phyloP scores from a whole-genome alignment of 2,888 invertebrate species.

The Branchipolynoe longqiensis region DNA sequence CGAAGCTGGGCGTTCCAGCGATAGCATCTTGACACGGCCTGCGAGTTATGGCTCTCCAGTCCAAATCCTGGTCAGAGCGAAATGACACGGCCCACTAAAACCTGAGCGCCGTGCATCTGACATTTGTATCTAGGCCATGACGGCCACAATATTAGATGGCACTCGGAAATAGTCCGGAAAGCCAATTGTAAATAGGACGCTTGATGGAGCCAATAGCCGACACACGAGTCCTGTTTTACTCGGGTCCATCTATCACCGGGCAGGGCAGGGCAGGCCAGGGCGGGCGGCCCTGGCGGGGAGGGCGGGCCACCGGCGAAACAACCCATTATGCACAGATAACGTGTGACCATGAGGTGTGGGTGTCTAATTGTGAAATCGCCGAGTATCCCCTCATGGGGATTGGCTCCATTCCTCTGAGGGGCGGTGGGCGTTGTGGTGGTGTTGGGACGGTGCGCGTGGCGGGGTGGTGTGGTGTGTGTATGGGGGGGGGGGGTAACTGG shows the following conservation, averaged over 20 bases:
- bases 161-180: constrained; percentile 36
- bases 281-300: neutral
- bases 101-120: neutral
- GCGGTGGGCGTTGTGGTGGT: too few species aligned
- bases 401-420: too few species aligned
- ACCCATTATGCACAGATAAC: constrained; percentile 25
- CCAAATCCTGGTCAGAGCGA: neutral
- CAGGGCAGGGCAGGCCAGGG: neutral
- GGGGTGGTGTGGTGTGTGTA: too few species aligned
- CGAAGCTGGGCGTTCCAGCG: neutral
- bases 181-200: constrained; percentile 30
- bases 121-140: neutral
- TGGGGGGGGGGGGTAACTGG: too few species aligned
- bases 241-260: constrained; percentile 34
- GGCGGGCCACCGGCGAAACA: neutral
- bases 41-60: constrained; percentile 20
- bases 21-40: constrained; percentile 34
- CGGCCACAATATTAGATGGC: constrained; percentile 23
- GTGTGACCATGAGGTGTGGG: neutral
- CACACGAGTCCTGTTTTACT: constrained; percentile 14
- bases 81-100: neutral
- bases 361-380: constrained; percentile 20
- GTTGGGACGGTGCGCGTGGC: too few species aligned
- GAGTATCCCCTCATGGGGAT: too few species aligned
- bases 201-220: neutral